Conservation (phyloP, 2,797 vertebrate species). For the Microcaecilia unicolor region DNA sequence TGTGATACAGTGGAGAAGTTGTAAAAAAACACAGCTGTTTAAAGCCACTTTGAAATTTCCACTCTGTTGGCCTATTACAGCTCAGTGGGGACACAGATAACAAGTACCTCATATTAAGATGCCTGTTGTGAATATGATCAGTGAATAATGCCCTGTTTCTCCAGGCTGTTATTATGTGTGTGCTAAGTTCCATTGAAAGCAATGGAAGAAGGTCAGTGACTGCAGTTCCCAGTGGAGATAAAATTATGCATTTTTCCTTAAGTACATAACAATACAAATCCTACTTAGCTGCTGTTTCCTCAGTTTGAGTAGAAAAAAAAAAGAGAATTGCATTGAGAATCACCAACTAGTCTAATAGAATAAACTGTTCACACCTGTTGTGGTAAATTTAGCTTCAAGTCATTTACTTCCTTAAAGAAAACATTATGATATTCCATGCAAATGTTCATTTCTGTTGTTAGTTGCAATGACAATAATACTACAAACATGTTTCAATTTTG, state of each 20-base stretch:
- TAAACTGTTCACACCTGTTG: neutral
- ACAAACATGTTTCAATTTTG: constrained; percentile 4
- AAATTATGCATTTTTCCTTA: too few species aligned
- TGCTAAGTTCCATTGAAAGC: neutral
- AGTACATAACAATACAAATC: neutral
- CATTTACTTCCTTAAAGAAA: neutral
- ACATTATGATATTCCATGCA: neutral
- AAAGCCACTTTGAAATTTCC: neutral
- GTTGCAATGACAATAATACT: constrained; percentile 4
- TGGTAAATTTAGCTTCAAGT: neutral
- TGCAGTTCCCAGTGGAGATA: too few species aligned
- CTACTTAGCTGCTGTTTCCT: neutral
- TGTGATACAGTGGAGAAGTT: too few species aligned
- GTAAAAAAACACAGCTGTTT: too few species aligned
- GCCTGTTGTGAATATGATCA: neutral
- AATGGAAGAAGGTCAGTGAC: neutral
- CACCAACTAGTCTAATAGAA: constrained; percentile 11
- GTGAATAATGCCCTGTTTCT: neutral
- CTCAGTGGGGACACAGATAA: neutral
- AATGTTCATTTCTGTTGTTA: neutral
- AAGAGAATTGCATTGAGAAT: neutral
- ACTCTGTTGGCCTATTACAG: neutral
- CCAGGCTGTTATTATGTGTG: neutral
- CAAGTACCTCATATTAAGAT: too few species aligned
- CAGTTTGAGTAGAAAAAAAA: neutral